A percentile compares a stretch with the other conserved stretches of the same genome.
Conservation (phyloP, 2,113 vertebrate genomes). For the Zosterops borbonicus region DNA sequence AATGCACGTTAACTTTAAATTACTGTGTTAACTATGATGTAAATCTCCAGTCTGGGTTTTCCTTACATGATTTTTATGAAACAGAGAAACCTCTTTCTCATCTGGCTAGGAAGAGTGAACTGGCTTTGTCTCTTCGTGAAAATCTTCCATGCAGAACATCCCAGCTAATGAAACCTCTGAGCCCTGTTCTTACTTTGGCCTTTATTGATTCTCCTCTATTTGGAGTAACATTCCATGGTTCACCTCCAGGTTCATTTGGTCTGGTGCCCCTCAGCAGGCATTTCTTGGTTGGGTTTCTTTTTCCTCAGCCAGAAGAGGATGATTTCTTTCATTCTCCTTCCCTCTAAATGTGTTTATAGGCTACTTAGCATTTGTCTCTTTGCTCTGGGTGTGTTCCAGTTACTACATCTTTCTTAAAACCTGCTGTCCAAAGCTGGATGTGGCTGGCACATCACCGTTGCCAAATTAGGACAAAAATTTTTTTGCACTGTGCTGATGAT, state of each 20-base stretch:
- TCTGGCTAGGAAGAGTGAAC: neutral
- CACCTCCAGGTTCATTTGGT: neutral
- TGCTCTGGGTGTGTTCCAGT: neutral
- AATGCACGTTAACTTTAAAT: neutral
- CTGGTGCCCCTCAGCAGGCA: neutral
- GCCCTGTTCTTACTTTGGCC: neutral
- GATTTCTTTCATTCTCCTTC: neutral
- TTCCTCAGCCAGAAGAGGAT: neutral
- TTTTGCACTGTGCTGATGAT: neutral
- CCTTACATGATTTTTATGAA: neutral
- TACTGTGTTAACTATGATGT: neutral
- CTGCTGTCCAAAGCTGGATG: neutral
- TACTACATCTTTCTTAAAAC: neutral
- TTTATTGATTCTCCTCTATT: neutral
- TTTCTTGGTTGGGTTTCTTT: neutral
- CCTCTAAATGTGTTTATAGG: neutral
- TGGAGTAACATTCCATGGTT: neutral
- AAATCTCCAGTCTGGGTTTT: neutral
- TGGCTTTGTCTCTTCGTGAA: neutral
- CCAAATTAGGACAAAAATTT: conserved; percentile 45
- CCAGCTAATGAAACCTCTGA: neutral
- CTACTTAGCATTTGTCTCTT: neutral
- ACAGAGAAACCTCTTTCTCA: neutral
- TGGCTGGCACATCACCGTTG: neutral
- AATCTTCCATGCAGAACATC: neutral